Evolutionary conservation across 2,113 vertebrate genomes (phyloP).

Genomic region (Hypanus sabinus): DNA sequence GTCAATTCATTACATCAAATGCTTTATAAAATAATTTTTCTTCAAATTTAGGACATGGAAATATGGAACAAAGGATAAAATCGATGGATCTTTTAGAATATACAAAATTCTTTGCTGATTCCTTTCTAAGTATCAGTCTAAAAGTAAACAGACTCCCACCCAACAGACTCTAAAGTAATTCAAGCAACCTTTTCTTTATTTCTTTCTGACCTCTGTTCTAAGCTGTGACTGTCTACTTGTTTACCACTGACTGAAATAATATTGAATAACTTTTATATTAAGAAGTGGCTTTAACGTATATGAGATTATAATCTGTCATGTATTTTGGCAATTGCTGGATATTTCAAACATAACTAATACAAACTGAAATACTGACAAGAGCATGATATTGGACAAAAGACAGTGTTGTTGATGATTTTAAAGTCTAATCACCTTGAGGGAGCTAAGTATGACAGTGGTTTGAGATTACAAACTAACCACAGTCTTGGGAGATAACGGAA

Average conservation of each 20-base stretch:
- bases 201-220: background rate
- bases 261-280: background rate
- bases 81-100: background rate
- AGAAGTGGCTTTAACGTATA: background rate
- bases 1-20: background rate
- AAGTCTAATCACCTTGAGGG: background rate
- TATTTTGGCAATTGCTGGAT: background rate
- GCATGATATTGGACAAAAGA: background rate
- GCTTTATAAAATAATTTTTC: background rate
- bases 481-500: background rate
- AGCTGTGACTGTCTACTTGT: background rate
- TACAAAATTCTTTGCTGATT: background rate
- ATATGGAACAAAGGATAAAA: background rate
- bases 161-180: background rate
- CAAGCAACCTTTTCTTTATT: background rate
- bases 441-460: background rate
- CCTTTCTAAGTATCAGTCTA: background rate
- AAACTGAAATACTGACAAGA: background rate
- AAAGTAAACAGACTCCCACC: slow-evolving; percentile 3
- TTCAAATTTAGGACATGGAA: background rate
- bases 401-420: background rate
- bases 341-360: background rate
- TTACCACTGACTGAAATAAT: background rate
- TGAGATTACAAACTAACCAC: background rate
- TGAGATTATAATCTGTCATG: background rate